Conservation (phyloP, 2,888 invertebrate species). For the Pristionchus mayeri region DNA sequence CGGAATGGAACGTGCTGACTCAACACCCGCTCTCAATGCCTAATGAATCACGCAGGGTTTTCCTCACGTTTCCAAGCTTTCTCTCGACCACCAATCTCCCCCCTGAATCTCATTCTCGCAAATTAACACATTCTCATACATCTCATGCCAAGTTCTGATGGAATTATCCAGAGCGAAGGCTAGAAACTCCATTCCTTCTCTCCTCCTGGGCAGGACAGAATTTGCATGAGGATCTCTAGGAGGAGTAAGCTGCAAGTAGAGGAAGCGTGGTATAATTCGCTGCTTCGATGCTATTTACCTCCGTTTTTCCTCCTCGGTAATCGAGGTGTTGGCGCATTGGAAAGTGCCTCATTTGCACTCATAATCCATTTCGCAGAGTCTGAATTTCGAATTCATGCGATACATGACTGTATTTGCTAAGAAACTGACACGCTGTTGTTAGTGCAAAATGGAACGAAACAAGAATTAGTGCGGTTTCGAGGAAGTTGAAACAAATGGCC, state of each 20-base stretch:
- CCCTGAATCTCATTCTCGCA: background rate
- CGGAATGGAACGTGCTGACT: too few relatives aligned
- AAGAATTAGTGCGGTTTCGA: too few relatives aligned
- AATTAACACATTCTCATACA: background rate
- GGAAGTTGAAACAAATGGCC: too few relatives aligned
- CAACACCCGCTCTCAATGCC: too few relatives aligned
- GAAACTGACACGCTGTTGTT: too few relatives aligned
- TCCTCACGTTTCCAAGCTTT: background rate
- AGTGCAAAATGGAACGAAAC: too few relatives aligned
- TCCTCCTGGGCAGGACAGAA: background rate
- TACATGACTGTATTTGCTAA: too few relatives aligned
- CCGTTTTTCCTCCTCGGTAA: background rate
- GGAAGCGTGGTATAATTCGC: conserved; percentile 2
- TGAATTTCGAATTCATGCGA: too few relatives aligned
- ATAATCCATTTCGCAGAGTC: too few relatives aligned
- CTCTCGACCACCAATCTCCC: background rate
- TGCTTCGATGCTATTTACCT: conserved; percentile 4
- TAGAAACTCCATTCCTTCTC: background rate
- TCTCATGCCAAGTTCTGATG: background rate
- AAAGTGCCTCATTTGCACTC: too few relatives aligned
- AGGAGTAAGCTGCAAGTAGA: background rate
- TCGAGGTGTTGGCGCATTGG: too few relatives aligned
- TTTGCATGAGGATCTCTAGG: background rate
- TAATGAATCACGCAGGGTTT: background rate
- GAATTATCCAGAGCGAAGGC: background rate